A percentile compares a stretch with the other conserved stretches of the same genome.
Evolutionary conservation across 2,888 invertebrate genomes (phyloP).

Genomic region (Platycnemis pennipes): DNA sequence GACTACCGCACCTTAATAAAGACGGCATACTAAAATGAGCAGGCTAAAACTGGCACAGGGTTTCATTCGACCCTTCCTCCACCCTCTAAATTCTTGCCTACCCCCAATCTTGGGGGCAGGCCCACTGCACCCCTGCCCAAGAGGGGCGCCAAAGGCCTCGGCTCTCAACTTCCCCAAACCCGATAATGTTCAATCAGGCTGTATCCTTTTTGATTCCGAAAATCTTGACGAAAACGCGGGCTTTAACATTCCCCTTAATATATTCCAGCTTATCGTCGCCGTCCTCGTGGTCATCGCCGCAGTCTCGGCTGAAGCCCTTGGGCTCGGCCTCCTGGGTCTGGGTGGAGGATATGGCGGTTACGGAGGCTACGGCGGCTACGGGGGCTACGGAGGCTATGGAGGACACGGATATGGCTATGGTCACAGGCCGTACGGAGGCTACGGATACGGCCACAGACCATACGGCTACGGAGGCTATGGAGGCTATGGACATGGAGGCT

Average conservation of each 20-base stretch:
- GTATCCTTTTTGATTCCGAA: too few species aligned
- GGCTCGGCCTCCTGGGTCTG: neutral
- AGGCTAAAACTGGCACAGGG: too few species aligned
- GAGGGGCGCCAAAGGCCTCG: too few species aligned
- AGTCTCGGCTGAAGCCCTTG: constrained; percentile 36
- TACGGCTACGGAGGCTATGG: constrained; percentile 42
- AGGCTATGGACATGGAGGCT: neutral
- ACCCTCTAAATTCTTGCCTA: too few species aligned
- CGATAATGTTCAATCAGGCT: too few species aligned
- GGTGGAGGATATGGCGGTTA: neutral
- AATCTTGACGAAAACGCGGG: too few species aligned
- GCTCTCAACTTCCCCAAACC: too few species aligned
- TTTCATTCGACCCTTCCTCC: too few species aligned
- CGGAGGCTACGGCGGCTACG: constrained; percentile 22
- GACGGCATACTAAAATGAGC: too few species aligned
- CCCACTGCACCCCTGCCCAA: too few species aligned
- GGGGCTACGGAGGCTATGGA: constrained; percentile 25
- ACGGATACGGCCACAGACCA: neutral
- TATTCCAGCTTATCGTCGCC: constrained; percentile 24
- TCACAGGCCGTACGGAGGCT: neutral
- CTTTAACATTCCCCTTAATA: neutral
- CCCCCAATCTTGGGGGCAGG: too few species aligned
- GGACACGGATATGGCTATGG: neutral
- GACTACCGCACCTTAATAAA: too few species aligned
- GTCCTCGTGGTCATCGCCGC: constrained; percentile 50